These are phyloP conservation scores for Galaxea fascicularis DNA, from an alignment of 92 coral and sea anemone genomes.

Conservation along the genomic window DNA sequence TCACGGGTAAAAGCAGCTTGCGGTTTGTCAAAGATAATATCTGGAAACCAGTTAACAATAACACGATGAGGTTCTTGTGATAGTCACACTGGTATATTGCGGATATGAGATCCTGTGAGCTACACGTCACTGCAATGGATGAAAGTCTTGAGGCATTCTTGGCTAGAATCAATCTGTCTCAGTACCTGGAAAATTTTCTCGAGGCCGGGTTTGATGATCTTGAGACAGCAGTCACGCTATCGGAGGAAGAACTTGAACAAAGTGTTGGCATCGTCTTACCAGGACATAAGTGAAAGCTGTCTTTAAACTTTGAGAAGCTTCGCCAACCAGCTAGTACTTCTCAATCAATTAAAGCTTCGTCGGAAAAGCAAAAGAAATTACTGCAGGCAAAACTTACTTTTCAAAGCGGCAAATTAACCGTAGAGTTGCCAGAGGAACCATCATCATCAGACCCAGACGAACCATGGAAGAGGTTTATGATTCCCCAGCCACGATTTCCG, in stretches of 20 bases:
- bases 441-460: constrained; percentile 33
- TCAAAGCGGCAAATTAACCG: constrained; percentile 12
- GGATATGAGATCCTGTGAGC: background rate
- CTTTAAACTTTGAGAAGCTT: constrained; percentile 29
- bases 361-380: background rate
- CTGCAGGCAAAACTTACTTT: constrained; percentile 29
- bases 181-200: constrained; percentile 49
- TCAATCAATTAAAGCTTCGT: background rate
- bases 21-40: too few relatives aligned
- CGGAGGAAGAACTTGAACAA: constrained; percentile 46
- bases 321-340: constrained; percentile 8
- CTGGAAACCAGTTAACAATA: too few relatives aligned
- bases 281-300: constrained; percentile 19
- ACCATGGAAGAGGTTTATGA: constrained; percentile 45
- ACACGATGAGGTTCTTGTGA: too few relatives aligned
- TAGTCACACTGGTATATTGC: background rate
- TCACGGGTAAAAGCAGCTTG: background rate
- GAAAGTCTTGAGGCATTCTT: constrained; percentile 52
- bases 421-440: background rate
- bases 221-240: constrained; percentile 35
- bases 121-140: constrained; percentile 33
- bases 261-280: constrained; percentile 35
- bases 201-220: constrained; percentile 56
- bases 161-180: constrained; percentile 16
- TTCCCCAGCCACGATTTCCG: constrained; percentile 45